Evolutionary conservation across 2,113 vertebrate species (phyloP).

Genomic region (Oreamnos americanus): DNA sequence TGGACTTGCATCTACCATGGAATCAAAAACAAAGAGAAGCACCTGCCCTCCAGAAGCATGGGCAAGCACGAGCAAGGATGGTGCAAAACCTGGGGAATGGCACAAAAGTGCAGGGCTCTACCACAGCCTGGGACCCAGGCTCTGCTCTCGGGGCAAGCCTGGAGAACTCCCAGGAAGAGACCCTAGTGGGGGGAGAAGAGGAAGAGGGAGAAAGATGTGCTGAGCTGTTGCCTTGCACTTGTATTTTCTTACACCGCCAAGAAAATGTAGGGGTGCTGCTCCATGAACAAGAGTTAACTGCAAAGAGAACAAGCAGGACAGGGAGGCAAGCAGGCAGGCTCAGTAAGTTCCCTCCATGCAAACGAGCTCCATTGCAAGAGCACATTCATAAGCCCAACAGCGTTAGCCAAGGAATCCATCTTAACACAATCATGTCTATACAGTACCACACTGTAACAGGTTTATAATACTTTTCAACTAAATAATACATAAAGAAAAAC

Average conservation of each 20-base stretch:
- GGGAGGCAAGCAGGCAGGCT: neutral
- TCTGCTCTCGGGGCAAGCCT: neutral
- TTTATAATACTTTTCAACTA: neutral
- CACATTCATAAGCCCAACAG: neutral
- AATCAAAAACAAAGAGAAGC: neutral
- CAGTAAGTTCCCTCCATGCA: neutral
- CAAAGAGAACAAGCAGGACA: neutral
- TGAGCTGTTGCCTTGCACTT: neutral
- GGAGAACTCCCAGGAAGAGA: no score
- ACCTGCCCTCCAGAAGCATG: neutral
- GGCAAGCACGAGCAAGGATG: rapidly evolving
- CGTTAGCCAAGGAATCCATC: neutral
- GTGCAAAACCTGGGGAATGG: neutral
- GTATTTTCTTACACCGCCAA: neutral
- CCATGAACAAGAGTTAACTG: neutral
- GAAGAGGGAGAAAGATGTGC: no score
- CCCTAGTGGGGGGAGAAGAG: neutral
- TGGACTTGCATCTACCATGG: neutral
- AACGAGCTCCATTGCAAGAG: neutral
- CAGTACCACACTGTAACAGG: neutral
- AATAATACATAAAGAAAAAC: neutral
- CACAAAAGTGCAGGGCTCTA: rapidly evolving
- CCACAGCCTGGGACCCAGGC: rapidly evolving
- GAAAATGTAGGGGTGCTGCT: neutral
- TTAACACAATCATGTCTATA: neutral